Base-by-base conservation (phyloP, 2,888 invertebrate species). In the Muscina levida region DNA sequence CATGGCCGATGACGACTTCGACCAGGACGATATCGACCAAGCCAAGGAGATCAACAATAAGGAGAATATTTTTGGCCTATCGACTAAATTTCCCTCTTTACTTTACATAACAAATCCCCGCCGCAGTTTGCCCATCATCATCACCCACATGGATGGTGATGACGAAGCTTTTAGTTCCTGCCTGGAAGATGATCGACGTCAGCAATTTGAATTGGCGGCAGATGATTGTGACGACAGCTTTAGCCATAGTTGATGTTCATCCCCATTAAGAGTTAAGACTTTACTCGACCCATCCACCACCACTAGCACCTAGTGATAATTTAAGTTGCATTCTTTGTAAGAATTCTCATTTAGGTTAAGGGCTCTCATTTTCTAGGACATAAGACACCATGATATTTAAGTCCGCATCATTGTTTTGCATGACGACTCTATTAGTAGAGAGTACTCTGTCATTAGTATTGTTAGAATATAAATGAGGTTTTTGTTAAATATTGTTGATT, bases 71-170 rank as follows among this genome's bases (percentile, higher is more conserved):
- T 81, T 77, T n/a, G 56, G 57, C 19, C 22, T 77, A 31, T 39
- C 59, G 8, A 46, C 72, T n/a, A 91, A 92, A 19, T 95, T 95
- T 81, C 92, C 93, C 2, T 96, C 96, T 0, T 92, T 94, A 22
- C 91, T 96, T 88, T 95, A 96, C 88, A 93, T 95, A 15, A 94
- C 95, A 0, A 91, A 94, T 1, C 96, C 96, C 83, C 93, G 95
- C 57, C 95, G 92, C 85, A 95, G 95, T 8, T 94, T 96, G 0
- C 97, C 97, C 0, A 94, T 95, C 0, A 96, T 95, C 87, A 92
- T 96, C 81, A 95, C 96, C 0, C 92, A 95, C 83, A 97, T 97
- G 0, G 96, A 97, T 91, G 97, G 96, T 89, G 92, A 94, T 85
- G 92, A 94, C 85, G 97, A 93, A 56, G 74, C 62, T 17, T 62